phyloP scores from a whole-genome alignment of 2,113 vertebrate genomes.

The Platichthys flesus region DNA sequence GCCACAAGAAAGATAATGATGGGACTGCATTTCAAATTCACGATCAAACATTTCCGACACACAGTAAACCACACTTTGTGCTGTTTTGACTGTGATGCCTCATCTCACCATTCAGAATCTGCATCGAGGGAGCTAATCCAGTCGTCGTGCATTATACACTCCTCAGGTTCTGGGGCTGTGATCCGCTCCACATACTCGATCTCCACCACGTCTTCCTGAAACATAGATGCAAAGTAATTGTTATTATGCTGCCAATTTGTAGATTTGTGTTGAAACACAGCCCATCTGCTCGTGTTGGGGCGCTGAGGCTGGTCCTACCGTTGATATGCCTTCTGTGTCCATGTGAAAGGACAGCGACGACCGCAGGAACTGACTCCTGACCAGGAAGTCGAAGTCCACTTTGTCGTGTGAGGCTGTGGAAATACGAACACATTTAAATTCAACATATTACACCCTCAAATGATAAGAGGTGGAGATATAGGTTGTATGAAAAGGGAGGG shows the following conservation, averaged over 20 bases:
- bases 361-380: constrained; percentile 94
- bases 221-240: constrained; percentile 29
- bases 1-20: background rate
- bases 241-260: background rate
- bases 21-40: background rate
- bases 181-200: constrained; percentile 95
- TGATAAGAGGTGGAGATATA: no score
- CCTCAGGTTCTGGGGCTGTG: constrained; percentile 93
- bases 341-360: constrained; percentile 87
- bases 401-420: constrained; percentile 88
- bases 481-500: no score
- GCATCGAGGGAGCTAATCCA: constrained; percentile 95
- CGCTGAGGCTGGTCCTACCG: constrained; percentile 77
- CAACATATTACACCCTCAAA: no score
- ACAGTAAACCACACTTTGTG: background rate
- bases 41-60: background rate
- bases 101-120: constrained; percentile 90
- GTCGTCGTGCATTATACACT: constrained; percentile 97
- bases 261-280: background rate
- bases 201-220: constrained; percentile 97
- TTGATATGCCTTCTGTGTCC: constrained; percentile 92
- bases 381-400: constrained; percentile 98
- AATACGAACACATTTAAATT: background rate
- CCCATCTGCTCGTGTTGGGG: background rate
- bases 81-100: background rate